Evolutionary conservation across 2,113 vertebrate genomes (phyloP).

Genomic region (Polyodon spathula): DNA sequence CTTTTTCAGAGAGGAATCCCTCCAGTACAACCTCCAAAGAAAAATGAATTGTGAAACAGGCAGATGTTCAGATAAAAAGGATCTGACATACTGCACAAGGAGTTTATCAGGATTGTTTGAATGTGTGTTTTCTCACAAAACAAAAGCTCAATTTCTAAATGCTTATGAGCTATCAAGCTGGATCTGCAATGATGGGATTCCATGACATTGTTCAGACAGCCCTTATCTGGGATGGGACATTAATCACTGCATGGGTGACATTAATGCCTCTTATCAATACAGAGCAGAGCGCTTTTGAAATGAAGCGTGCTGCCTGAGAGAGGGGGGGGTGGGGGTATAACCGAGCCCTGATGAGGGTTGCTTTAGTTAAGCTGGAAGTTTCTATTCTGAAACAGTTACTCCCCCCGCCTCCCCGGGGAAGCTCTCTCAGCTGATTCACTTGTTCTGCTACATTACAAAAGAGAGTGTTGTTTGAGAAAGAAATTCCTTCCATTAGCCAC

Average conservation of each 20-base stretch:
- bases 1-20: no score
- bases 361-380: no score
- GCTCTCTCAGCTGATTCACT: not conserved
- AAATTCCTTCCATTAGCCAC: not conserved
- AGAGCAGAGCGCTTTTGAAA: constrained; percentile 18
- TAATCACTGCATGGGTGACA: constrained; percentile 21
- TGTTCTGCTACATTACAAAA: not conserved
- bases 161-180: not conserved
- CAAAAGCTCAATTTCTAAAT: no score
- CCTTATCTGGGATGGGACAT: constrained; percentile 12
- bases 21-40: no score
- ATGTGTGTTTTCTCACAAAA: no score
- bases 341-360: constrained; percentile 19
- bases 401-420: constrained; percentile 8
- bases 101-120: no score
- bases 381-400: constrained; percentile 19
- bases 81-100: no score
- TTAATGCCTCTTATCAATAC: constrained; percentile 28
- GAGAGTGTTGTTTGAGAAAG: not conserved
- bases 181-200: not conserved
- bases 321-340: not conserved
- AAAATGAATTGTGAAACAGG: no score
- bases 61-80: no score
- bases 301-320: constrained; percentile 17
- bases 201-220: not conserved